Evolutionary conservation across 2,797 vertebrate genomes (phyloP).

Genomic region (Arctocebus calabarensis): DNA sequence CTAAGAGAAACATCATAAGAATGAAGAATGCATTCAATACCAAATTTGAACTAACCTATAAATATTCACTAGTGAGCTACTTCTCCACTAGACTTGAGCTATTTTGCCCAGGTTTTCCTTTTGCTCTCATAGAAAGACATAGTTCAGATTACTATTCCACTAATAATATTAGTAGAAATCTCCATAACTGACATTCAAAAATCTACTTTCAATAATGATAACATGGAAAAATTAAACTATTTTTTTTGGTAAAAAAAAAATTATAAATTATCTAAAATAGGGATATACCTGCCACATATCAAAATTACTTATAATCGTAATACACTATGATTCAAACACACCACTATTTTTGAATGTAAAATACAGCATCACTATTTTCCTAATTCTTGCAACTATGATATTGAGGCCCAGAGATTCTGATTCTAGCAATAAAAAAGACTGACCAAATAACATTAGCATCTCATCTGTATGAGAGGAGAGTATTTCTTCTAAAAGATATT

Average conservation of each 20-base stretch:
- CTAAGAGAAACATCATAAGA: too few species aligned
- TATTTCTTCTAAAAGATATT: neutral
- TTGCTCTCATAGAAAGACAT: neutral
- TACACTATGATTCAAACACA: neutral
- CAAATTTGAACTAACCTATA: neutral
- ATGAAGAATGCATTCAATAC: too few species aligned
- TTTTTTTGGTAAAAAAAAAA: neutral
- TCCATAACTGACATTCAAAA: neutral
- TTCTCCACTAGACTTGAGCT: neutral
- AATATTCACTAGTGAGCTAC: neutral
- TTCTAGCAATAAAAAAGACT: neutral
- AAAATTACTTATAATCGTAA: neutral
- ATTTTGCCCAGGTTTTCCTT: neutral
- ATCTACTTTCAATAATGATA: neutral
- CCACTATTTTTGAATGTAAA: neutral
- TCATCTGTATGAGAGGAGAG: neutral
- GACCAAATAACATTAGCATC: neutral
- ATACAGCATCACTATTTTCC: neutral
- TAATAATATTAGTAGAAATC: neutral
- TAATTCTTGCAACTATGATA: neutral
- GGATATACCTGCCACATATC: neutral
- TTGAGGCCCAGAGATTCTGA: neutral
- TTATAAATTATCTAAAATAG: neutral
- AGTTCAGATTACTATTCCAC: neutral
- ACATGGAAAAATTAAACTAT: neutral